These are phyloP conservation scores for Drosophila nikananu DNA, from an alignment of 1,140 invertebrate genomes.

Conservation along the genomic window DNA sequence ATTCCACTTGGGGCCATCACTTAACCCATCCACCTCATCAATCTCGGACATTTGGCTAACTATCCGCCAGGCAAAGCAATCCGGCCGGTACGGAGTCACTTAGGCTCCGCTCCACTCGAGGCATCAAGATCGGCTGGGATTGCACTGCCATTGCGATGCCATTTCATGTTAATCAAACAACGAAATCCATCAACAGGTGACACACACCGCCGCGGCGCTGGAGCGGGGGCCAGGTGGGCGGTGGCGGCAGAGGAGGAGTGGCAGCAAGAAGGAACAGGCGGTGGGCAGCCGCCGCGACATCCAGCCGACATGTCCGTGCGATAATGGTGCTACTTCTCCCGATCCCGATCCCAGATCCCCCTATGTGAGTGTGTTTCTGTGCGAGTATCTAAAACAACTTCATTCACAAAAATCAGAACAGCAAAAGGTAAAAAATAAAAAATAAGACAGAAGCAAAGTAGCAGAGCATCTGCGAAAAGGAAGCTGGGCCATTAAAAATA, in stretches of 20 bases:
- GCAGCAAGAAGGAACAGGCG: conserved; percentile 3
- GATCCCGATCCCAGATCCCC: conserved; percentile 40
- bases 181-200: conserved; percentile 83
- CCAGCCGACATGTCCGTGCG: conserved; percentile 79
- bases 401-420: conserved; percentile 82
- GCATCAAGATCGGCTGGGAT: conserved; percentile 57
- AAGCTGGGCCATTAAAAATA: conserved; percentile 83
- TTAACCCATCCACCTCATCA: conserved; percentile 53
- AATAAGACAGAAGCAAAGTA: conserved; percentile 33
- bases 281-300: conserved; percentile 55
- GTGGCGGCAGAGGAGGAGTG: conserved; percentile 40
- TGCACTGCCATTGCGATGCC: conserved; percentile 58
- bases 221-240: conserved; percentile 35
- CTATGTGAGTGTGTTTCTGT: background rate
- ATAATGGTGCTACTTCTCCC: conserved; percentile 69
- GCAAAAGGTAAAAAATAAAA: conserved; percentile 25
- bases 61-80: conserved; percentile 43
- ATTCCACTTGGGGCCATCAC: conserved; percentile 43
- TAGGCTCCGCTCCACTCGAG: conserved; percentile 61
- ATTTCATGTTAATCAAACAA: conserved; percentile 83
- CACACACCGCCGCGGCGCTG: conserved; percentile 46
- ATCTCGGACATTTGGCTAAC: conserved; percentile 54
- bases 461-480: conserved; percentile 60
- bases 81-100: conserved; percentile 50
- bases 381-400: conserved; percentile 71